Evolutionary conservation across 2,113 vertebrate genomes (phyloP).

Genomic region (Tragelaphus strepsiceros): DNA sequence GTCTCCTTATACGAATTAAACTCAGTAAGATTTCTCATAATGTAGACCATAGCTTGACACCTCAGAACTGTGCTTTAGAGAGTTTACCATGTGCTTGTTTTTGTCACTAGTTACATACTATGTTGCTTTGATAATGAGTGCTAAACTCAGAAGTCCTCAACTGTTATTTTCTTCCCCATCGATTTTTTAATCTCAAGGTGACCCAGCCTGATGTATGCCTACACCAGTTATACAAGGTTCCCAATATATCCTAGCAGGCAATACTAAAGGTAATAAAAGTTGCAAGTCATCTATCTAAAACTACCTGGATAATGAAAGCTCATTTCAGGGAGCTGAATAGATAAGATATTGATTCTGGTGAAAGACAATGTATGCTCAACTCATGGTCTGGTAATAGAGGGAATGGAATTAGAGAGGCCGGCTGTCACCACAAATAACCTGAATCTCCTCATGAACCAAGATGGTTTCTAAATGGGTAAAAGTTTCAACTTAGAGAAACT

Average conservation of each 20-base stretch:
- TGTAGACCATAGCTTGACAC: background rate
- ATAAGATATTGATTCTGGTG: constrained; percentile 73
- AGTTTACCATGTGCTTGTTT: background rate
- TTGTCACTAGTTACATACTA: constrained; percentile 18
- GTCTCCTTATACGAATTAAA: background rate
- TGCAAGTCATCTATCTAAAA: constrained; percentile 70
- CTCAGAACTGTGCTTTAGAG: background rate
- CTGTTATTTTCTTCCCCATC: constrained; percentile 52
- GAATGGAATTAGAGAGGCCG: constrained; percentile 54
- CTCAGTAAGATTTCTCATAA: background rate
- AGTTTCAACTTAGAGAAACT: constrained; percentile 40
- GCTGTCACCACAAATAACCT: constrained; percentile 66
- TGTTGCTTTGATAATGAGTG: constrained; percentile 19
- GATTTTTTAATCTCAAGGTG: constrained; percentile 72
- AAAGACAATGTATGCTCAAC: constrained; percentile 68
- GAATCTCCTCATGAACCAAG: constrained; percentile 39
- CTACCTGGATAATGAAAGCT: constrained; percentile 68
- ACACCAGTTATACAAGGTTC: constrained; percentile 5
- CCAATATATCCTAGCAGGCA: constrained; percentile 53
- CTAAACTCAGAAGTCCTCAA: constrained; percentile 53
- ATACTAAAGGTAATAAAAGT: constrained; percentile 66
- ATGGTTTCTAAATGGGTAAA: constrained; percentile 39
- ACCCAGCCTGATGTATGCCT: constrained; percentile 57
- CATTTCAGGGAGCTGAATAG: constrained; percentile 64
- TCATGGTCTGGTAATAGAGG: constrained; percentile 51